phyloP scores from a whole-genome alignment of 2,888 invertebrate species.

The Glaucopsyche alexis region DNA sequence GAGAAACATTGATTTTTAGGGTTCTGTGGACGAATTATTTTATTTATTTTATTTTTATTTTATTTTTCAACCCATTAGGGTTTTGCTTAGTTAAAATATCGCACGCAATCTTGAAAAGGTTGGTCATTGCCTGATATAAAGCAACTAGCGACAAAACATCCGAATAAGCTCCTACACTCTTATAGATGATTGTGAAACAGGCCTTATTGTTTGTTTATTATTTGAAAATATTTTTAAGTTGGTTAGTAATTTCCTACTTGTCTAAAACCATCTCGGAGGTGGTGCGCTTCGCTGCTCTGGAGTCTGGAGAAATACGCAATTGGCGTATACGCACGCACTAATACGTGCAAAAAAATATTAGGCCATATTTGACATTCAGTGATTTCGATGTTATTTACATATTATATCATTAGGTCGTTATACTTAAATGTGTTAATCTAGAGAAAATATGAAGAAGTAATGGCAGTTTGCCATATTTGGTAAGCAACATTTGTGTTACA shows the following conservation, averaged over 20 bases:
- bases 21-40: too few relatives aligned
- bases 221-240: background rate
- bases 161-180: too few relatives aligned
- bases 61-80: too few relatives aligned
- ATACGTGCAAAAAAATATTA: background rate
- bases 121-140: too few relatives aligned
- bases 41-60: too few relatives aligned
- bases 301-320: conserved; percentile 4
- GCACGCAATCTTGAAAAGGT: too few relatives aligned
- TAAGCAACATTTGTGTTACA: background rate
- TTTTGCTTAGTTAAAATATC: too few relatives aligned
- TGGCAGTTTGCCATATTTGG: background rate
- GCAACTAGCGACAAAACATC: too few relatives aligned
- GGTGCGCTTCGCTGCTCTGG: conserved; percentile 9
- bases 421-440: background rate
- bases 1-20: too few relatives aligned
- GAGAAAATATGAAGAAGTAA: too few relatives aligned
- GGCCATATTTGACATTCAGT: background rate
- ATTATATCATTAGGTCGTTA: background rate
- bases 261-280: conserved; percentile 6
- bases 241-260: conserved; percentile 1
- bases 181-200: too few relatives aligned
- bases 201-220: background rate
- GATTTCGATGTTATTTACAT: too few relatives aligned
- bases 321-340: background rate